Evolutionary conservation across 1,140 invertebrate genomes (phyloP).

Genomic region (Drosophila ironensis): DNA sequence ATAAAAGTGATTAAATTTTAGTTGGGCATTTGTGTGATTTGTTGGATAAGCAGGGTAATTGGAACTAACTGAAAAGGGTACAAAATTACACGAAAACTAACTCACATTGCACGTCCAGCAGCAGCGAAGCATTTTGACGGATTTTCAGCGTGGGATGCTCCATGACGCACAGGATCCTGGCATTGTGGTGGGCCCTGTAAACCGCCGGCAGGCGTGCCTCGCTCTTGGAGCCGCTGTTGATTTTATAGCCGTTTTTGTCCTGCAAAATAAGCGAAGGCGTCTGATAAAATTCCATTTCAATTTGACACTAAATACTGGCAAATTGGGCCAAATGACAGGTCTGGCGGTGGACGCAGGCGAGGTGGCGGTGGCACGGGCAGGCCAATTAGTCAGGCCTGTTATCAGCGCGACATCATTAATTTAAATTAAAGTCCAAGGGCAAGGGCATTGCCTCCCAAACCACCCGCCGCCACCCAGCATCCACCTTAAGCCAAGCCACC

Average conservation of each 20-base stretch:
- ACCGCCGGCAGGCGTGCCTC: conserved; percentile 86
- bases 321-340: conserved; percentile 57
- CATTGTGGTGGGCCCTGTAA: conserved; percentile 88
- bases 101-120: conserved; percentile 92
- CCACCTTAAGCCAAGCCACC: background rate
- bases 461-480: background rate
- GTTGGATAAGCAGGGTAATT: background rate
- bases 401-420: conserved; percentile 73
- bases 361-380: background rate
- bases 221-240: conserved; percentile 84
- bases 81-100: conserved; percentile 47
- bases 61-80: background rate
- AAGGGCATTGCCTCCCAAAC: conserved; percentile 17
- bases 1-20: background rate
- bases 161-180: conserved; percentile 88
- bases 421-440: conserved; percentile 63
- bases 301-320: conserved; percentile 46
- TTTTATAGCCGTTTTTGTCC: conserved; percentile 80
- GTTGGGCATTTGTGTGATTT: background rate
- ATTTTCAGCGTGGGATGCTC: conserved; percentile 87
- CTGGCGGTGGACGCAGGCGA: background rate
- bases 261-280: conserved; percentile 38
- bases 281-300: conserved; percentile 54
- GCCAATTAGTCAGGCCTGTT: conserved; percentile 72
- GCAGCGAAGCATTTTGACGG: conserved; percentile 87